A percentile compares a stretch with the other conserved stretches of the same genome.
phyloP scores from a whole-genome alignment of 2,888 invertebrate genomes.

The Acheta domesticus region DNA sequence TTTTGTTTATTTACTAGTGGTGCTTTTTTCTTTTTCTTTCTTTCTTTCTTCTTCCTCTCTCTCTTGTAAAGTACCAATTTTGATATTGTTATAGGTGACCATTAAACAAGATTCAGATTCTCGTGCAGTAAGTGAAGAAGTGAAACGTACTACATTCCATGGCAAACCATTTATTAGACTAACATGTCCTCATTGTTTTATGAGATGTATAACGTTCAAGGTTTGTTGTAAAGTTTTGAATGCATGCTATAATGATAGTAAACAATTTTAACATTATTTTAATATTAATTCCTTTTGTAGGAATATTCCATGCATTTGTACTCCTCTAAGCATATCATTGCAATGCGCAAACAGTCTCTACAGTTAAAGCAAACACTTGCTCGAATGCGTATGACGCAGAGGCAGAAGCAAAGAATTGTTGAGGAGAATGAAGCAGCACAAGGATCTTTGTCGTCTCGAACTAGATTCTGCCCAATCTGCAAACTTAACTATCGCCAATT shows the following conservation, averaged over 20 bases:
- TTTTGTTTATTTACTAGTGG: neutral
- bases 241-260: neutral
- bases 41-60: too few species aligned
- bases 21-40: neutral
- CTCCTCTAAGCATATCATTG: slow-evolving; percentile 66
- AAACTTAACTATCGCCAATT: slow-evolving; percentile 72
- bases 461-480: slow-evolving; percentile 70
- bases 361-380: slow-evolving; percentile 70
- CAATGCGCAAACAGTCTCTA: slow-evolving; percentile 70
- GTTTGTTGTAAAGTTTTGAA: slow-evolving; percentile 44
- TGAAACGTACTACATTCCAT: slow-evolving; percentile 22
- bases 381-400: slow-evolving; percentile 75
- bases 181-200: slow-evolving; percentile 72
- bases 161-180: slow-evolving; percentile 61
- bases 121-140: slow-evolving; percentile 37
- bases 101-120: slow-evolving; percentile 39
- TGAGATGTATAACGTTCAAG: slow-evolving; percentile 70
- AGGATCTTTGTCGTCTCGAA: slow-evolving; percentile 59
- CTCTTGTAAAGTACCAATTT: neutral
- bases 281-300: slow-evolving; percentile 45
- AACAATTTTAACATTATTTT: slow-evolving; percentile 19
- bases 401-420: slow-evolving; percentile 73
- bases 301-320: slow-evolving; percentile 71
- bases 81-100: slow-evolving; percentile 32
- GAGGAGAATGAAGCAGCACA: slow-evolving; percentile 60